A percentile compares a stretch with the other conserved stretches of the same genome.
phyloP scores from a whole-genome alignment of 2,888 invertebrate species.

The Ectemnius lituratus region DNA sequence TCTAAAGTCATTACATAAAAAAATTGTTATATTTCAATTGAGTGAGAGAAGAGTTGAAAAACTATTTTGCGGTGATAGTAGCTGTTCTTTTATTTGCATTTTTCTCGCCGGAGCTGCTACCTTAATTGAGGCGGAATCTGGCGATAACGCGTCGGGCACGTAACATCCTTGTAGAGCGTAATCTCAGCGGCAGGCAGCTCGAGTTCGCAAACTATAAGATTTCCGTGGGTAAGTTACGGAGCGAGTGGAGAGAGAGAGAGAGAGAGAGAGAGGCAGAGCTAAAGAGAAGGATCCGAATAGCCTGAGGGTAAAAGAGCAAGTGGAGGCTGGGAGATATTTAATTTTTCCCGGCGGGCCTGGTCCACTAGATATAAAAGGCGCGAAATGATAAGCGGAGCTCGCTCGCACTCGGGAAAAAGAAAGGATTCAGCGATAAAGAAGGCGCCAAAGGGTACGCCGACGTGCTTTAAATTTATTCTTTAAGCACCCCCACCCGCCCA shows the following conservation, averaged over 20 bases:
- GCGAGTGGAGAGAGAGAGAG: constrained; percentile 8
- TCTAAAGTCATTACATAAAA: background rate
- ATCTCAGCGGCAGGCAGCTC: constrained; percentile 34
- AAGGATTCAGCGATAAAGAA: constrained; percentile 19
- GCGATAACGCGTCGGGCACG: constrained; percentile 43
- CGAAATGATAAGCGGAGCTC: constrained; percentile 56
- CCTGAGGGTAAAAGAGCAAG: constrained; percentile 12
- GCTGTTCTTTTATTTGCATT: constrained; percentile 25
- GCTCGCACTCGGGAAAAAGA: constrained; percentile 1
- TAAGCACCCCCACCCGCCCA: background rate
- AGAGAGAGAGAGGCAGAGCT: background rate
- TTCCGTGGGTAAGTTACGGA: constrained; percentile 40
- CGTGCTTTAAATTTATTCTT: constrained; percentile 27
- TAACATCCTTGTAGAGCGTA: constrained; percentile 28
- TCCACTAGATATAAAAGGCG: constrained; percentile 47
- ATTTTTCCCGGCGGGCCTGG: constrained; percentile 48
- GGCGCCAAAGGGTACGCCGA: constrained; percentile 15
- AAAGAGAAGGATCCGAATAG: background rate
- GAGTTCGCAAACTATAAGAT: constrained; percentile 50
- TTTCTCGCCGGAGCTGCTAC: constrained; percentile 43
- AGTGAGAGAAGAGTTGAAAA: constrained; percentile 7
- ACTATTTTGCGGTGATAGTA: background rate
- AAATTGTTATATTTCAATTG: constrained; percentile 40
- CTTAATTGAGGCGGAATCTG: constrained; percentile 35
- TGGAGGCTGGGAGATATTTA: constrained; percentile 55